Conservation (phyloP, 1,140 invertebrate species). For the Heliconius eleuchia region DNA sequence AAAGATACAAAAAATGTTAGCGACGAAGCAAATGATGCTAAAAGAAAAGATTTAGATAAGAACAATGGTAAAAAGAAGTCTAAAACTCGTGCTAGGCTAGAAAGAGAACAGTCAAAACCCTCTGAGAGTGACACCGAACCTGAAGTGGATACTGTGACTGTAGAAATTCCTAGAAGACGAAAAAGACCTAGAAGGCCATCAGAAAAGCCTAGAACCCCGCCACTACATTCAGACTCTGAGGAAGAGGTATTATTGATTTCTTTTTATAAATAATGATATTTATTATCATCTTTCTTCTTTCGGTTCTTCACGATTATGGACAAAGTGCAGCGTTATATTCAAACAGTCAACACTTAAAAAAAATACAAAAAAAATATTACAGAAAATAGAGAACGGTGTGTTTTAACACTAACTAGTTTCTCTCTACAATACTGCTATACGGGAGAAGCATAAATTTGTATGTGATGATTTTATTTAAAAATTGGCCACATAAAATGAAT, state of each 20-base stretch:
- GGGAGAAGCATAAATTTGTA: no score
- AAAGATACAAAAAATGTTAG: constrained; percentile 49
- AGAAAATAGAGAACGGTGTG: no score
- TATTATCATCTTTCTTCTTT: no score
- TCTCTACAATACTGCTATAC: no score
- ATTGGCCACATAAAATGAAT: no score
- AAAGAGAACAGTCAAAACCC: constrained; percentile 79
- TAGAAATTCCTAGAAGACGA: constrained; percentile 76
- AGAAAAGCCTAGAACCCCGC: constrained; percentile 71
- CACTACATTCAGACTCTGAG: constrained; percentile 71
- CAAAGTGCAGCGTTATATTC: no score
- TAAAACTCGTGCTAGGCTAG: constrained; percentile 76
- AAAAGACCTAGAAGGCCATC: constrained; percentile 71
- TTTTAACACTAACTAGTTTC: no score
- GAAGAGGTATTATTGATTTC: constrained; percentile 56
- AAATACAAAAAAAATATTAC: no score
- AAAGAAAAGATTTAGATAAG: constrained; percentile 66
- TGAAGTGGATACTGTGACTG: constrained; percentile 77
- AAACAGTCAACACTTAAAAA: no score
- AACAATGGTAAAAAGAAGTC: constrained; percentile 69
- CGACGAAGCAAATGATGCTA: constrained; percentile 67
- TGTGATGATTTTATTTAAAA: no score
- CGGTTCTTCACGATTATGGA: no score
- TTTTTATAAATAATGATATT: not conserved
- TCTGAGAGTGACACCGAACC: constrained; percentile 77